phyloP scores from a whole-genome alignment of 2,888 invertebrate genomes.

The Abrostola triplasia region DNA sequence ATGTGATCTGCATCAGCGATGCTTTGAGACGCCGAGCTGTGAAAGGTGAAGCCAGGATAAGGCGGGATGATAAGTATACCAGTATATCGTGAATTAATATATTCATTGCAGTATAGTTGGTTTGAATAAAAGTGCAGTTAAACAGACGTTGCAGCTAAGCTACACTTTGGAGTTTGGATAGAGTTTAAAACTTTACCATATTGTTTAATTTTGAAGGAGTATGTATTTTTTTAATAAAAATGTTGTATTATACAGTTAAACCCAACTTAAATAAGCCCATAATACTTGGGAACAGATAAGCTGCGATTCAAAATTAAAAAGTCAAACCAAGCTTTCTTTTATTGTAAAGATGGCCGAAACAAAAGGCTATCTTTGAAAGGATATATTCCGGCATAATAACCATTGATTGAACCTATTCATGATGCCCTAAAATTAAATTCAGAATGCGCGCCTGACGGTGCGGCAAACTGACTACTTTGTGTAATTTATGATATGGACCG shows the following conservation, averaged over 20 bases:
- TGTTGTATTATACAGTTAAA: too few species aligned
- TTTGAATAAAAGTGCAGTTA: too few species aligned
- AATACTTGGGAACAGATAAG: background rate
- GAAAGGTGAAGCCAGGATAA: conserved; percentile 27
- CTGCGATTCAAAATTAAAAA: background rate
- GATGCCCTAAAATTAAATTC: conserved; percentile 21
- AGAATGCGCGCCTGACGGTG: conserved; percentile 16
- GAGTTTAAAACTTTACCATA: too few species aligned
- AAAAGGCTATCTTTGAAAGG: background rate
- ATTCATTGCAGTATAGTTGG: conserved; percentile 1
- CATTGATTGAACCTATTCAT: conserved; percentile 10
- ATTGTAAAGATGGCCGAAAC: background rate
- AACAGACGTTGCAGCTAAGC: too few species aligned
- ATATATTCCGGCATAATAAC: background rate
- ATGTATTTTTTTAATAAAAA: too few species aligned
- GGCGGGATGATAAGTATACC: conserved; percentile 16
- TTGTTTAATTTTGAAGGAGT: too few species aligned
- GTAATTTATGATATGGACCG: conserved; percentile 42
- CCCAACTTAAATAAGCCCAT: too few species aligned
- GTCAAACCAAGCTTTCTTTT: conserved; percentile 2
- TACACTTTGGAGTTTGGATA: too few species aligned
- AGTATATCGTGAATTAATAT: conserved; percentile 34
- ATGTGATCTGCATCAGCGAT: conserved; percentile 59
- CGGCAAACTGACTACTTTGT: conserved; percentile 26
- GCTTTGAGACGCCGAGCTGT: conserved; percentile 39